Base-by-base conservation (phyloP, 2,113 vertebrate genomes). In the Bombycilla garrulus region DNA sequence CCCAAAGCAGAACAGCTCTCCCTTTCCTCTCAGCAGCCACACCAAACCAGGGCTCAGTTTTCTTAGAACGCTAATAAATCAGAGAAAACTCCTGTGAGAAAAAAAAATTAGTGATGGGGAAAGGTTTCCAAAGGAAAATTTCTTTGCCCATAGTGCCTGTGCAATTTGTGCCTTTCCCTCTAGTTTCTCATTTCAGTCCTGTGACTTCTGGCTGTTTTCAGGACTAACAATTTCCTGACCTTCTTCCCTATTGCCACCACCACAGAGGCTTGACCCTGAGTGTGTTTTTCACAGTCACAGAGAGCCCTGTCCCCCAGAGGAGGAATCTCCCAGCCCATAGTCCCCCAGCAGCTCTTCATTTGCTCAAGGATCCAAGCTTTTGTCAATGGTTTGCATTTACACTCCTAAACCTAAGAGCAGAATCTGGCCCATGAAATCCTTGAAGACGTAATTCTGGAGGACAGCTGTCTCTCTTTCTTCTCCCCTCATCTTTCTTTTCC, bases 261-360 rank as follows among this genome's bases (percentile, higher is more conserved):
- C 5, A 0, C 0, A 1, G n/a, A 51, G 12, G 16, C 7, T 83
- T 1, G 0, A 28, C 16, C 21, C 8, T 33, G 44, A 83, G 29
- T 21, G 21, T n/a, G 8, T 73, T 91, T 77, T n/a, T 42, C 28
- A 47, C 9, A 48, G 26, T 7, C 35, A 18, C 6, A 31, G 60
- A 91, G 12, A n/a, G 66, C 10, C 13, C 25, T 45, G 42, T 35
- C 5, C 12, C 60, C n/a, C 1, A 4, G 44, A 50, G 44, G 12
- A 36, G 11, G 42, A 38, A 12, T 21, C 9, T 72, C 35, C 38
- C 78, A 71, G 24, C 9, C 42, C 62, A 8, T 0, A 35, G 4
- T 25, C 6, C 19, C 24, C 69, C 45, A 61, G 35, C 17, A 78
- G 17, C 15, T 80, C 48, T 29, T 21, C 6, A 6, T 48, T 66